Conservation (phyloP, 2,888 invertebrate species). For the Drosophila basisetae region DNA sequence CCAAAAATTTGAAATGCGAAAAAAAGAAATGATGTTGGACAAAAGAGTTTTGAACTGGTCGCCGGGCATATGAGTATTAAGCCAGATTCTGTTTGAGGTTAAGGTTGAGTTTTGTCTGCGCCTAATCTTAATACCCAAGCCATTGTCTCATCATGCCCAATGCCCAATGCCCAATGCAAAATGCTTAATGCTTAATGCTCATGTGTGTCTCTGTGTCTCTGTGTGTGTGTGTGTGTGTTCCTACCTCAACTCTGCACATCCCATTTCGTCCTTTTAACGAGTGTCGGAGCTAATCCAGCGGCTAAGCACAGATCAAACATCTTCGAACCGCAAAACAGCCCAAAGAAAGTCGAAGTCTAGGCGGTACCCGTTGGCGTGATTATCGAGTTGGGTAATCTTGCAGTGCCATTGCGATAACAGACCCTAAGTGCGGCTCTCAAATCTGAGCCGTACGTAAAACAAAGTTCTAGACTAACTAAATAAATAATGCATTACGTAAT, state of each 20-base stretch:
- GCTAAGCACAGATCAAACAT: conserved; percentile 80
- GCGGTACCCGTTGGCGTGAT: conserved; percentile 36
- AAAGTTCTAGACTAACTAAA: not conserved
- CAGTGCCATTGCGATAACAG: conserved; percentile 5
- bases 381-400: conserved; percentile 52
- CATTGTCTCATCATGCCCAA: conserved; percentile 46
- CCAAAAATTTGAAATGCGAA: conserved; percentile 17
- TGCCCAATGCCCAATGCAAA: not conserved
- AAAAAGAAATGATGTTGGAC: conserved; percentile 22
- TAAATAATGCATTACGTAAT: not conserved
- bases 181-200: conserved; percentile 1
- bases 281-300: conserved; percentile 70
- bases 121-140: conserved; percentile 57
- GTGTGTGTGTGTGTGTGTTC: conserved; percentile 25
- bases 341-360: conserved; percentile 37
- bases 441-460: not conserved
- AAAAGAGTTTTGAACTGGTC: conserved; percentile 57
- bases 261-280: conserved; percentile 55
- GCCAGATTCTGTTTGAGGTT: conserved; percentile 64
- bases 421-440: not conserved
- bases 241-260: conserved; percentile 15
- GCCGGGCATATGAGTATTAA: conserved; percentile 59
- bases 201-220: not conserved
- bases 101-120: conserved; percentile 34
- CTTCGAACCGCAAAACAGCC: conserved; percentile 67